phyloP scores from a whole-genome alignment of 2,113 vertebrate genomes.

The Taurulus bubalis region DNA sequence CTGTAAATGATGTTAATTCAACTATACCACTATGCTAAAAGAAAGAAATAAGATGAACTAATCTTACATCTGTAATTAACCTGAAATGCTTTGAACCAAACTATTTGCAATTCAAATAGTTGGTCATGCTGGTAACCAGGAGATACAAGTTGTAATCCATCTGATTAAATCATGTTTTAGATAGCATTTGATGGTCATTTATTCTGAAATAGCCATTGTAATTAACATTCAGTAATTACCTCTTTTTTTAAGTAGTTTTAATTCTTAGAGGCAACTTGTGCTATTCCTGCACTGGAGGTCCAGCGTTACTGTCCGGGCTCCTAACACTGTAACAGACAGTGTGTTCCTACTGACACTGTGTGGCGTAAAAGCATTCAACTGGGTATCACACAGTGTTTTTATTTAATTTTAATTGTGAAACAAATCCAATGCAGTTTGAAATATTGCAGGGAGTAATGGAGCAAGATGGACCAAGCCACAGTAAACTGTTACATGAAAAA shows the following conservation, averaged over 20 bases:
- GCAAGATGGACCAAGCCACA: background rate
- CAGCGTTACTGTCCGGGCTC: background rate
- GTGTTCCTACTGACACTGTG: background rate
- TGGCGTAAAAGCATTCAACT: background rate
- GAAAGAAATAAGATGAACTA: constrained; percentile 32
- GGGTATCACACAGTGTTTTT: background rate
- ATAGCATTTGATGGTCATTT: background rate
- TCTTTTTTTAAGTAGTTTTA: background rate
- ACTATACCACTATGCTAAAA: constrained; percentile 15
- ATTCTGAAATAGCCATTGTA: background rate
- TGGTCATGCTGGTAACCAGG: background rate
- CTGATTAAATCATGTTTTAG: background rate
- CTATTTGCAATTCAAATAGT: background rate
- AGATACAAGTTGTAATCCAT: background rate
- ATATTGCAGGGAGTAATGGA: background rate
- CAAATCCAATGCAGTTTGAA: background rate
- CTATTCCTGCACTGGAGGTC: background rate
- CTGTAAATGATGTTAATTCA: constrained; percentile 29
- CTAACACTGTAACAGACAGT: background rate
- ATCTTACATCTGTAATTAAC: constrained; percentile 6
- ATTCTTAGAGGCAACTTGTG: background rate
- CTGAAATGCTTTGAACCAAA: constrained; percentile 1
- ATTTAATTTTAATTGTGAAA: background rate
- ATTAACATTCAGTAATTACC: background rate
- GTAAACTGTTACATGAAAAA: background rate